Evolutionary conservation across 1,140 invertebrate species (phyloP).

Genomic region (Tenebrio molitor): DNA sequence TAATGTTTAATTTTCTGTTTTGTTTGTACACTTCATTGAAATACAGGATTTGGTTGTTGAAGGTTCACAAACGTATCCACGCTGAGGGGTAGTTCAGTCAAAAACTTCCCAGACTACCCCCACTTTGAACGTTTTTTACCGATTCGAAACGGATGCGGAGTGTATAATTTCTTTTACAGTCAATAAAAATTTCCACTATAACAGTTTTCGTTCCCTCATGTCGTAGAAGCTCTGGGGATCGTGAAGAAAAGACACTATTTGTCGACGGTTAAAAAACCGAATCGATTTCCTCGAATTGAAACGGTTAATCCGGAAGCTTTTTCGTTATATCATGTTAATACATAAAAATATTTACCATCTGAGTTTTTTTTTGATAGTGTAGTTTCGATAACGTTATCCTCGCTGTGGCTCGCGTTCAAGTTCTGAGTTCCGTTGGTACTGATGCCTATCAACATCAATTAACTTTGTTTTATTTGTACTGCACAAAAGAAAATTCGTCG

Average conservation of each 20-base stretch:
- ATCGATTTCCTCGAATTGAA: not conserved
- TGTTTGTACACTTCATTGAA: not conserved
- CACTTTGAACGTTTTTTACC: not conserved
- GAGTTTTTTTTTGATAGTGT: constrained; percentile 85
- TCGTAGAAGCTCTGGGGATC: not conserved
- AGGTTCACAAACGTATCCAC: not conserved
- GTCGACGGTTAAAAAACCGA: not conserved
- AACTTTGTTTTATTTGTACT: not conserved
- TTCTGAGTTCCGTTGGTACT: constrained; percentile 67
- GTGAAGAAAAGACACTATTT: not conserved
- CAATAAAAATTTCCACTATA: not conserved
- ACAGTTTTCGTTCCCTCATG: not conserved
- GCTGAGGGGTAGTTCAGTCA: not conserved
- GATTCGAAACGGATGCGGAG: not conserved
- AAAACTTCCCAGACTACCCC: constrained; percentile 6
- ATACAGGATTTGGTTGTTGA: not conserved
- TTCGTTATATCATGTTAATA: not conserved
- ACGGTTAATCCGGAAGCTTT: constrained; percentile 1
- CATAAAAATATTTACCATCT: constrained; percentile 76
- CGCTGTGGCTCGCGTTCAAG: constrained; percentile 80
- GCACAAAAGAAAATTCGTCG: constrained; percentile 18
- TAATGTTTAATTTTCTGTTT: constrained; percentile 2
- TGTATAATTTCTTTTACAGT: not conserved
- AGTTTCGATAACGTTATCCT: constrained; percentile 83
- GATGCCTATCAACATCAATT: constrained; percentile 55